Base-by-base conservation (phyloP, 1,140 invertebrate genomes). In the Hypothenemus hampei region DNA sequence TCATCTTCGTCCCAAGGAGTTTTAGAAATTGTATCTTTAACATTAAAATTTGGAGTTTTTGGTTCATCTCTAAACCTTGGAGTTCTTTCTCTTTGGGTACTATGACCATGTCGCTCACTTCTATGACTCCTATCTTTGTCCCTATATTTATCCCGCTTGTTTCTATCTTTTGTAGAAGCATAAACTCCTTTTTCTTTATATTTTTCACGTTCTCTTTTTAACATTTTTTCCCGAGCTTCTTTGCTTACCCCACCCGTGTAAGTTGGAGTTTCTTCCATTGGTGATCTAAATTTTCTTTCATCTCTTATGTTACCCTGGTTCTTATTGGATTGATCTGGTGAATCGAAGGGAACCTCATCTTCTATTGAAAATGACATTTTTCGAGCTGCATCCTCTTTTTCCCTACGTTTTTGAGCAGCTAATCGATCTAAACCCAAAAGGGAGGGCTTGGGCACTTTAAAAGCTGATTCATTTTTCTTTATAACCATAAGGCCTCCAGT, bases 1-100 rank as follows among this genome's bases (percentile, higher is more conserved):
- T 86, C 83, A 60, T 92, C 87, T 68, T 93, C 91, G 67, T 98
- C 94, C 94, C 94, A 97, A 7, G 81, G 81, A 31, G 86, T 84
- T 67, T 81, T 85, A 5, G 82, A 85, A 3, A 84, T 81, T 20
- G 82, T 76, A 75, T 88, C 85, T 72, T 85, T 78, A 0, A 78
- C 72, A 69, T 80, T 37, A 8, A 53, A 71, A 62, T 81, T 79
- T 10, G 93, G 92, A 16, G 91, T 96, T 56, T 78, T 77, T 1
- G 91, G 89, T 71, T 92, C 89, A 75, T 88, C 85, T 65, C 77
- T 81, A 65, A 86, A 86, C 20, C 80, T 69, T 0, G 83, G 84
- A 29, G 26, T 46, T 46, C 31, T 19, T 19, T 19, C 8, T 46
- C 78, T 80, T 68, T 80, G 76, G 50, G 81, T 79, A 43, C 78